Conservation (phyloP, 35 echinoderm and acorn worm species). For the Hemicentrotus pulcherrimus region DNA sequence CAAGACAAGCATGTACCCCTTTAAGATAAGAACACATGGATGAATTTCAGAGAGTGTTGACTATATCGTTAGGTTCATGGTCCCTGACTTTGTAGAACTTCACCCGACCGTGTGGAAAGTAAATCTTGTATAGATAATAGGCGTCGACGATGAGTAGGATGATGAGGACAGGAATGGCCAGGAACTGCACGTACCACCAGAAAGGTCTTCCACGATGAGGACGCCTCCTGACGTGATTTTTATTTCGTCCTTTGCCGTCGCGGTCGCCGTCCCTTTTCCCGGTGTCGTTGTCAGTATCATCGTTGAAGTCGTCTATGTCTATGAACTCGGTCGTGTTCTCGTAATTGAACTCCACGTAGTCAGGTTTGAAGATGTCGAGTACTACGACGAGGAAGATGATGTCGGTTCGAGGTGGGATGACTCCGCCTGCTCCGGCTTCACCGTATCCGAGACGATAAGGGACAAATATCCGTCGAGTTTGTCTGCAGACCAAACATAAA, state of each 20-base stretch:
- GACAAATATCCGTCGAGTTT: slow-evolving; percentile 17
- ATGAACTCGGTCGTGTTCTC: not conserved
- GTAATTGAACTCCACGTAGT: not conserved
- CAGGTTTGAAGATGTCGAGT: slow-evolving; percentile 28
- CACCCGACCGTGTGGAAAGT: slow-evolving; percentile 63
- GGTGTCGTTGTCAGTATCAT: not conserved
- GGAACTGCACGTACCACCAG: slow-evolving; percentile 60
- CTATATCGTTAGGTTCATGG: slow-evolving; percentile 48
- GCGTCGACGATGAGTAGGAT: slow-evolving; percentile 57
- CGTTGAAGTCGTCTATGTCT: not conserved
- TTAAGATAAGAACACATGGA: not conserved
- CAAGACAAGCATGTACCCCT: not conserved
- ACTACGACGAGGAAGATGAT: slow-evolving; percentile 49
- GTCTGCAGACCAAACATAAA: not conserved
- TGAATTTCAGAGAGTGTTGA: slow-evolving; percentile 18
- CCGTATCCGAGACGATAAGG: slow-evolving; percentile 51
- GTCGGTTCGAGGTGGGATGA: slow-evolving; percentile 45
- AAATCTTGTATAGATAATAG: slow-evolving; percentile 62
- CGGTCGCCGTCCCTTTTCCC: not conserved
- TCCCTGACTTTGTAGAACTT: slow-evolving; percentile 73
- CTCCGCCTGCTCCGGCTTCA: not conserved
- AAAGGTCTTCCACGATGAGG: slow-evolving; percentile 30
- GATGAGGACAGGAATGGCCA: slow-evolving; percentile 64
- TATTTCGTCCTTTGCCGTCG: not conserved
- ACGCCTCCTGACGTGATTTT: slow-evolving; percentile 17